These are phyloP conservation scores for Deroplatys truncata DNA, from an alignment of 2,888 invertebrate species.

Conservation along the genomic window DNA sequence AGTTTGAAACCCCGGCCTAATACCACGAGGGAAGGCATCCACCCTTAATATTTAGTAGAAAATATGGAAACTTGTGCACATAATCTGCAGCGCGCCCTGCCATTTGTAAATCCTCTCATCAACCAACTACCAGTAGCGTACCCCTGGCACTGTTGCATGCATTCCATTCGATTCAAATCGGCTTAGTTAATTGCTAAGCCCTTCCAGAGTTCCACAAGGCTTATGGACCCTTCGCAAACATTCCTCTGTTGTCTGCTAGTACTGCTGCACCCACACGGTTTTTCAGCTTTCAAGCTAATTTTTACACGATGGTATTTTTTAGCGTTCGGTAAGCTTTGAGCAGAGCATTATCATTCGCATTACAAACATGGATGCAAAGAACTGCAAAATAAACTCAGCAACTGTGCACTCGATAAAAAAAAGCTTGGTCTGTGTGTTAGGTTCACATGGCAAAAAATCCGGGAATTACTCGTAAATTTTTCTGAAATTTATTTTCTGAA, in stretches of 20 bases:
- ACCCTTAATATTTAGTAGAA: neutral
- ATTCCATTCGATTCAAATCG: slow-evolving; percentile 25
- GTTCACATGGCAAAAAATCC: too few species aligned
- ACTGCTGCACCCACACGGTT: neutral
- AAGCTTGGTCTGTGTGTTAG: too few species aligned
- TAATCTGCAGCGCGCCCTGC: neutral
- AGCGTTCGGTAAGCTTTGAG: too few species aligned
- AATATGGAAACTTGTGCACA: slow-evolving; percentile 14
- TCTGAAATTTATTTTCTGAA: too few species aligned
- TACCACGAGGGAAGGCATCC: neutral
- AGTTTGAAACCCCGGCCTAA: neutral
- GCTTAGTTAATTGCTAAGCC: slow-evolving; percentile 25
- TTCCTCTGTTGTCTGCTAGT: neutral
- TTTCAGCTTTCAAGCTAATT: neutral
- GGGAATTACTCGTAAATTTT: too few species aligned
- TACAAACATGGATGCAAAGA: too few species aligned
- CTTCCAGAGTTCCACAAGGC: neutral
- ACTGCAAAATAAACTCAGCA: too few species aligned
- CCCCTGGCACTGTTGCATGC: neutral
- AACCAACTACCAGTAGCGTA: neutral
- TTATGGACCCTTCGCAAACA: neutral
- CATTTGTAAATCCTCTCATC: slow-evolving; percentile 18
- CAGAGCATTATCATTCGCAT: too few species aligned
- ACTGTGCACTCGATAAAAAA: too few species aligned
- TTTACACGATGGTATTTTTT: neutral